Evolutionary conservation across 2,888 invertebrate species (phyloP).

Genomic region (Cryptocephalus moraei): DNA sequence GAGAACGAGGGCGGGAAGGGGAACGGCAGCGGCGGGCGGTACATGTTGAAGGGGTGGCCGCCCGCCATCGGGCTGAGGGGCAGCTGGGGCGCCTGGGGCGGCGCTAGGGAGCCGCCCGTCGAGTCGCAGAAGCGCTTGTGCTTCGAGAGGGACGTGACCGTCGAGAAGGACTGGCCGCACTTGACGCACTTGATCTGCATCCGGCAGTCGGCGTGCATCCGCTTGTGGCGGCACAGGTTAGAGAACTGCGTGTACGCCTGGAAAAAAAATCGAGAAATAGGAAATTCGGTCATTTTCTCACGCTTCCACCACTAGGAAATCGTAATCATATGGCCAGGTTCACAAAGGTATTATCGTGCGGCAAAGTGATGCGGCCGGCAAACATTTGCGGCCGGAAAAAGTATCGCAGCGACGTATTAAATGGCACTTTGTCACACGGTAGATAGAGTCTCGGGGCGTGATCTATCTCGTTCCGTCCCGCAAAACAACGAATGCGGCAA

Average conservation of each 20-base stretch:
- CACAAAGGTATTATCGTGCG: too few species aligned
- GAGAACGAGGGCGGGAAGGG: slow-evolving; percentile 51
- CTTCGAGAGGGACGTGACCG: slow-evolving; percentile 84
- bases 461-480: too few species aligned
- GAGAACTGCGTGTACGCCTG: slow-evolving; percentile 98
- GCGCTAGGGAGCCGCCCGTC: slow-evolving; percentile 41
- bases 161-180: slow-evolving; percentile 88
- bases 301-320: too few species aligned
- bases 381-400: too few species aligned
- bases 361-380: too few species aligned
- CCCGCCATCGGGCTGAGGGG: slow-evolving; percentile 30
- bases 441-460: too few species aligned
- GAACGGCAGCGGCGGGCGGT: slow-evolving; percentile 56
- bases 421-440: too few species aligned
- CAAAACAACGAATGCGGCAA: too few species aligned
- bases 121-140: slow-evolving; percentile 96
- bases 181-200: slow-evolving; percentile 89
- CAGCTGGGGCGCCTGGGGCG: slow-evolving; percentile 29
- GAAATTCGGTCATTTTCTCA: slow-evolving; percentile 2
- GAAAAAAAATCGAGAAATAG: slow-evolving; percentile 27
- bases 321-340: too few species aligned
- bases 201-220: slow-evolving; percentile 95
- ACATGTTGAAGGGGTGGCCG: slow-evolving; percentile 56
- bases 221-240: slow-evolving; percentile 97
- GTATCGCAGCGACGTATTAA: too few species aligned